Percentiles rank a stretch among this genome's conserved stretches.
Conservation (phyloP, 92 coral and sea anemone species). For the Porites divaricata region DNA sequence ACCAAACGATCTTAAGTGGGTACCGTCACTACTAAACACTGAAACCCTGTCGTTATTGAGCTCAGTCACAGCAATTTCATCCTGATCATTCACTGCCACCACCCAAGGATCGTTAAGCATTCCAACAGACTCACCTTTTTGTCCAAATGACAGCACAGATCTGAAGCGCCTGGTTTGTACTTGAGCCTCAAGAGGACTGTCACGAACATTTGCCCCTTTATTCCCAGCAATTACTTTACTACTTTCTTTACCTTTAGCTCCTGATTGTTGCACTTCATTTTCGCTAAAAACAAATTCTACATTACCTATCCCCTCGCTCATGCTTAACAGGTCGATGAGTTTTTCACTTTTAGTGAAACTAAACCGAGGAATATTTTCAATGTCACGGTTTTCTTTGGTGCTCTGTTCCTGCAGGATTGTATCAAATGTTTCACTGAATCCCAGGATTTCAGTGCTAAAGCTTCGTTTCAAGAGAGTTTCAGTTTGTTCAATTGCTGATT, state of each 20-base stretch:
- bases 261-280: no score
- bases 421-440: not conserved
- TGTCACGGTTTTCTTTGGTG: not conserved
- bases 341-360: no score
- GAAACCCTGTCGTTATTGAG: not conserved
- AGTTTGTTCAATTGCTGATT: not conserved
- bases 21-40: slow-evolving; percentile 2
- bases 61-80: slow-evolving; percentile 23
- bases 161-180: slow-evolving; percentile 6
- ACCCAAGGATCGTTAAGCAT: slow-evolving; percentile 9
- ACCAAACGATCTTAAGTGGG: slow-evolving; percentile 17
- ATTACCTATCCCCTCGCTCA: no score
- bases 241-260: no score
- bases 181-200: not conserved
- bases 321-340: no score
- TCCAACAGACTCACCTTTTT: not conserved
- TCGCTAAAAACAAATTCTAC: no score
- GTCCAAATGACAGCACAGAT: slow-evolving; percentile 20
- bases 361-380: no score
- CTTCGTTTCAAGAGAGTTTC: not conserved
- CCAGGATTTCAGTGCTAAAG: no score
- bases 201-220: not conserved
- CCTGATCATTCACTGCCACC: slow-evolving; percentile 17
- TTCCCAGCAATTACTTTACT: no score
- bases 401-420: not conserved